Base-by-base conservation (phyloP, 1,140 invertebrate species). In the Sinonovacula constricta region DNA sequence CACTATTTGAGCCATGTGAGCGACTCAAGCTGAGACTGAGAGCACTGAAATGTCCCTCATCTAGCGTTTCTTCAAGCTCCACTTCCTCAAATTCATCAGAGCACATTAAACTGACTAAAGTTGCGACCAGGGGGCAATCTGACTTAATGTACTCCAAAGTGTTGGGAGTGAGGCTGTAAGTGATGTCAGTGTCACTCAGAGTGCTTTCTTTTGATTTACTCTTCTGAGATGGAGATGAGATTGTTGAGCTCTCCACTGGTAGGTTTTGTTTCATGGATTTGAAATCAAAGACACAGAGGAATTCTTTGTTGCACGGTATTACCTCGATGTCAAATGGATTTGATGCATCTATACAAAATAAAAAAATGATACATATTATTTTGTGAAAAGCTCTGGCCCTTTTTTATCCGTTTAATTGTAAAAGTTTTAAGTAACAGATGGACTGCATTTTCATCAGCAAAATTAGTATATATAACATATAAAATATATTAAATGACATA, bases 81-180 rank as follows among this genome's bases (percentile, higher is more conserved):
- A 3, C 76, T 36, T 86, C 84, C 76, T 89, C 88, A 51, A 90
- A 77, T 33, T 89, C 85, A 75, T 89, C 88, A 14, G 84, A 79
- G 69, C 89, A 90, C 5, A 88, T 84, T 14, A 90, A 65, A 72
- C 88, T 89, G 30, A 89, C 84, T 34, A 90, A 72, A 0, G 88
- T 89, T 2, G 89, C 88, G 56, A 89, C 85, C 14, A 90, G 79
- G 10, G 83, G 80, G 18, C 86, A 87, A 30, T 88, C 84, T 7
- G 79, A 81, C 59, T 88, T 88, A 15, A 90, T 81, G 63, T 90
- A 90, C 57, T 90, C 86, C 79, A 90, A 59, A 0, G 88, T 88
- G 2, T 82, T 76, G 1, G 87, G 87, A 15, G 87, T 90, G 18
- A 90, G 74, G 28, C 83, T 80, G 62, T 84, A 86, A 36, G 62